A percentile compares a stretch with the other conserved stretches of the same genome.
Conservation (phyloP, 2,888 invertebrate genomes). For the Acrobasis consociella region DNA sequence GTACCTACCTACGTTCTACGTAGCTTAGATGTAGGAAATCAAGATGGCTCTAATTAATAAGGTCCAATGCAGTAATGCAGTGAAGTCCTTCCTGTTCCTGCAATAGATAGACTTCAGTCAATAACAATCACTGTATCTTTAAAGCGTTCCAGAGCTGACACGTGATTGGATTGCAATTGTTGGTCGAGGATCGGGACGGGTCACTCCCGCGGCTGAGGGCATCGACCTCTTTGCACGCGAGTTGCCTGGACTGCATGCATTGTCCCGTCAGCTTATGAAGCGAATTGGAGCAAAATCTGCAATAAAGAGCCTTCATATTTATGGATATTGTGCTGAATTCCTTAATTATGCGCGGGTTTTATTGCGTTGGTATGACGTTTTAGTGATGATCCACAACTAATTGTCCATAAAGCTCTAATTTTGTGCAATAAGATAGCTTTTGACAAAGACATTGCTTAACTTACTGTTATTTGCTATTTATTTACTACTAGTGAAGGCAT, state of each 20-base stretch:
- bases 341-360: neutral
- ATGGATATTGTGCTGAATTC: neutral
- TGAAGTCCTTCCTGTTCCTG: neutral
- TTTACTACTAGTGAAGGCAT: too few species aligned
- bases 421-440: too few species aligned
- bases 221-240: slow-evolving; percentile 64
- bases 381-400: too few species aligned
- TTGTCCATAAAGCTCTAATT: too few species aligned
- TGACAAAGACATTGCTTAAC: too few species aligned
- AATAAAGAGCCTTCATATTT: slow-evolving; percentile 5
- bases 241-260: slow-evolving; percentile 61
- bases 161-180: slow-evolving; percentile 21
- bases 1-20: too few species aligned
- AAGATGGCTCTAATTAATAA: too few species aligned
- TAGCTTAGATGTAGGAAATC: too few species aligned
- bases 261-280: slow-evolving; percentile 48
- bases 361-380: neutral
- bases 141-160: slow-evolving; percentile 1
- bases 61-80: neutral
- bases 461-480: too few species aligned
- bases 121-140: neutral
- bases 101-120: neutral
- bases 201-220: slow-evolving; percentile 69
- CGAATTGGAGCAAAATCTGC: neutral
- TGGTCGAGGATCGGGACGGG: slow-evolving; percentile 51